Base-by-base conservation (phyloP, 2,888 invertebrate species). In the Allolobophora icterica region DNA sequence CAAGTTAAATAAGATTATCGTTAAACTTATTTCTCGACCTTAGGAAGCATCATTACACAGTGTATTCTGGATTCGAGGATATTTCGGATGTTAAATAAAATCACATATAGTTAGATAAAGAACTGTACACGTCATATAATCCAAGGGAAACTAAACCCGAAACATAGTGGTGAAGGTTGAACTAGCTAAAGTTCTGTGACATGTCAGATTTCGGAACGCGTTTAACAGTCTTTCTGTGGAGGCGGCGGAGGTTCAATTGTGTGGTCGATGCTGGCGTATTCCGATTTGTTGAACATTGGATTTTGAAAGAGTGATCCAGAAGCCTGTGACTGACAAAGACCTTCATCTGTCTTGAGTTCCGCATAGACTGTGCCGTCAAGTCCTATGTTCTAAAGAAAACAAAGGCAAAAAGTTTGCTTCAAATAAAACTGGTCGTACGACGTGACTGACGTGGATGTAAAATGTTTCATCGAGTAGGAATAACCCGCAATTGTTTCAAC, bases 211-310 rank as follows among this genome's bases (percentile, higher is more conserved):
- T n/a, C 6, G 71, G 30, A 71, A 0, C n/a, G 0, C 30, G n/a
- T n/a, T n/a, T 24, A n/a, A 11, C 11, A 52, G 21, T 24, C 21
- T 24, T 24, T 52, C 21, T 17, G 52, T 24, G 52, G 52, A 52
- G 24, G 52, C 2, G 52, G 52, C 5, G 24, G 52, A 52, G 52
- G 52, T 52, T 71, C n/a, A 71, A 8, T n/a, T 71, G 71, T 71
- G 71, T 71, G 71, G 71, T 71, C 71, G n/a, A 71, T 71, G 71
- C 30, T n/a, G 8, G 71, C 71, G 71, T 71, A 71, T 11, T 30
- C n/a, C n/a, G 71, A 71, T 71, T n/a, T 71, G 71, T 71, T 71
- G 71, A 71, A 71, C 71, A 71, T n/a, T n/a, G 71, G 71, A n/a
- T 71, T 13, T 71, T 71, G 71, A 71, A n/a, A 71, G n/a, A 30